phyloP scores from a whole-genome alignment of 2,888 invertebrate genomes.

The Apotomis betuletana region DNA sequence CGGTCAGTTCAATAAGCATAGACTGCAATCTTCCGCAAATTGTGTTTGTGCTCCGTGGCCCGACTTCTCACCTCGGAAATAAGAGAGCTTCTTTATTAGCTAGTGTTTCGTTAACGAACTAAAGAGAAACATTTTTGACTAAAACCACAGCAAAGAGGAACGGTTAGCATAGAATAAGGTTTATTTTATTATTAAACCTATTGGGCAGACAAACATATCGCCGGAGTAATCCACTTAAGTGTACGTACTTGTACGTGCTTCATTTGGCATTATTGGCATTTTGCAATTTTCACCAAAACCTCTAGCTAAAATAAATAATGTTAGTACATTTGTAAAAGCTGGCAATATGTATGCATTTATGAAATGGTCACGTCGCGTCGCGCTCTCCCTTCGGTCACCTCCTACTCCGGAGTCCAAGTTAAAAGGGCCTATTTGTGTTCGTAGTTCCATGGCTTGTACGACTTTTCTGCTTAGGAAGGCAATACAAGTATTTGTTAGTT shows the following conservation, averaged over 20 bases:
- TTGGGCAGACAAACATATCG: no score
- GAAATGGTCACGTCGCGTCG: conserved; percentile 29
- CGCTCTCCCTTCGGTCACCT: conserved; percentile 19
- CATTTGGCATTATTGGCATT: neutral
- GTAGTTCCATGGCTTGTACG: conserved; percentile 21
- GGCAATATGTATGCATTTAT: conserved; percentile 16
- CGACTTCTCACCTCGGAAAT: conserved; percentile 51
- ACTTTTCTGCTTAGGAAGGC: conserved; percentile 37
- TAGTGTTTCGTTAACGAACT: conserved; percentile 11
- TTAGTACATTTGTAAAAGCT: neutral
- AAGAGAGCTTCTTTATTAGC: conserved; percentile 21
- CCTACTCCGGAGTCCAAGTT: neutral
- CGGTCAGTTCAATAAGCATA: conserved; percentile 60
- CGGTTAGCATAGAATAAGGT: no score
- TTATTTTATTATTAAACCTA: no score
- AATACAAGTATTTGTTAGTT: conserved; percentile 52
- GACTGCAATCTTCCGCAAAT: conserved; percentile 70
- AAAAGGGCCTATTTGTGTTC: neutral
- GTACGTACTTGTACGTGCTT: neutral
- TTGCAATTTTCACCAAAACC: neutral
- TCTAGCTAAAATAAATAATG: conserved; percentile 10
- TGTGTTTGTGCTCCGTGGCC: conserved; percentile 66
- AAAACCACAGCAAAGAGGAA: no score
- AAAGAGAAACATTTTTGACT: neutral
- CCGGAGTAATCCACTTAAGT: no score